These are phyloP conservation scores for Acleris cristana DNA, from an alignment of 2,888 invertebrate species.

Conservation along the genomic window DNA sequence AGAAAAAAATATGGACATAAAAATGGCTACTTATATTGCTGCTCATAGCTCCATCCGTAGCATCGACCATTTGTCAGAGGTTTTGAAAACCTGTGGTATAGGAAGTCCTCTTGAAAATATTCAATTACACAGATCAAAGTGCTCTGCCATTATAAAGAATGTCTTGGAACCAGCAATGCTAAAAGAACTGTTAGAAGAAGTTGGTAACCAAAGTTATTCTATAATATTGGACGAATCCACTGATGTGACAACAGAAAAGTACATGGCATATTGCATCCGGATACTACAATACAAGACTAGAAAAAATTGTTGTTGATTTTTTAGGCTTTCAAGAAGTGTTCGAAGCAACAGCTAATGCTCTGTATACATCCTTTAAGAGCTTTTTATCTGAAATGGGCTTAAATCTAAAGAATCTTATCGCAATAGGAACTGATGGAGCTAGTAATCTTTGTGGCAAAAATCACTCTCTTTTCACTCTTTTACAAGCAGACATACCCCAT, in stretches of 20 bases:
- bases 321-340: slow-evolving; percentile 29
- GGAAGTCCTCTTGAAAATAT: slow-evolving; percentile 33
- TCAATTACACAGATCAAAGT: slow-evolving; percentile 31
- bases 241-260: slow-evolving; percentile 34
- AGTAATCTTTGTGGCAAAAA: slow-evolving; percentile 38
- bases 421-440: slow-evolving; percentile 40
- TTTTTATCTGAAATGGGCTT: slow-evolving; percentile 18
- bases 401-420: slow-evolving; percentile 37
- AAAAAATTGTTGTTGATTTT: slow-evolving; percentile 26
- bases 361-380: slow-evolving; percentile 27
- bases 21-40: slow-evolving; percentile 21
- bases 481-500: slow-evolving; percentile 36
- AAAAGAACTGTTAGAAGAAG: slow-evolving; percentile 32
- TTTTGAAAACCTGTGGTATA: slow-evolving; percentile 33
- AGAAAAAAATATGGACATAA: slow-evolving; percentile 4
- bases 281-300: slow-evolving; percentile 27
- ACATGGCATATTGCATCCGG: slow-evolving; percentile 34
- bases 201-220: slow-evolving; percentile 32
- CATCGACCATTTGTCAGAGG: slow-evolving; percentile 32
- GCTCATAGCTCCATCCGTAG: slow-evolving; percentile 35
- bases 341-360: slow-evolving; percentile 24
- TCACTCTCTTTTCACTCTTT: slow-evolving; percentile 36
- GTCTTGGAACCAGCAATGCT: slow-evolving; percentile 13
- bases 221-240: slow-evolving; percentile 35
- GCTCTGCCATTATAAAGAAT: slow-evolving; percentile 34